Evolutionary conservation across 2,797 vertebrate genomes (phyloP), one percentile per base, ranked within the genome.

Genomic region (Acridotheres tristis): DNA sequence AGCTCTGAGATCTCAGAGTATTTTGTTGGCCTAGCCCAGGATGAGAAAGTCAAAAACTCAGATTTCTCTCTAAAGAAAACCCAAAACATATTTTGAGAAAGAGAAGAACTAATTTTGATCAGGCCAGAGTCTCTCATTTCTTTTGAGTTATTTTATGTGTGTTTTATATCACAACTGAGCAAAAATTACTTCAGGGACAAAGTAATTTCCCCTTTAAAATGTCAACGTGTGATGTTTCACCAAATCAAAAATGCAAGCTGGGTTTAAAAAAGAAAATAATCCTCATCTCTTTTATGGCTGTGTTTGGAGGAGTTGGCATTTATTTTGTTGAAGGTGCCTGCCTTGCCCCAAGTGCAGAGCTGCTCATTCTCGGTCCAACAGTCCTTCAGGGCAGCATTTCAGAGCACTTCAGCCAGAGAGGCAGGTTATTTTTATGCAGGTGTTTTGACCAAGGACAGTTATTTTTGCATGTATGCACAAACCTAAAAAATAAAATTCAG

Each of bases 361-460:
- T 71, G 63, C 34, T 86, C 54, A 40, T 67, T 75, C 62, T 87
- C 76, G 48, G 43, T 26, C 38, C 43, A 89, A 53, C 53, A 57
- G 16, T 6, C 85, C 80, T 66, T 65, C 72, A 68, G 73, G 79
- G 40, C 75, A 93, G 67, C 58, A 32, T 59, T 78, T 66, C 6
- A 9, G 18, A 66, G 82, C 50, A 51, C 26, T 51, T 51, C 82
- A 90, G 75, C 16, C 58, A 74, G 51, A 53, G 16, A 72, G 65
- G 34, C 18, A 72, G 54, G 32, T 77, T 43, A 84, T 90, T 93
- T 92, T 79, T 68, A 91, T 90, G 62, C 87, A 94, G 68, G 69
- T 88, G 85, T 85, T 96, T 94, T 94, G 75, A 88, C 65, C 89
- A 93, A 94, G 94, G 79, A 93, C 76, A 85, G 17, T 88, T 75